phyloP scores from a whole-genome alignment of 37 sponge, comb jelly and placozoan species.

The Oscarella lobularis region DNA sequence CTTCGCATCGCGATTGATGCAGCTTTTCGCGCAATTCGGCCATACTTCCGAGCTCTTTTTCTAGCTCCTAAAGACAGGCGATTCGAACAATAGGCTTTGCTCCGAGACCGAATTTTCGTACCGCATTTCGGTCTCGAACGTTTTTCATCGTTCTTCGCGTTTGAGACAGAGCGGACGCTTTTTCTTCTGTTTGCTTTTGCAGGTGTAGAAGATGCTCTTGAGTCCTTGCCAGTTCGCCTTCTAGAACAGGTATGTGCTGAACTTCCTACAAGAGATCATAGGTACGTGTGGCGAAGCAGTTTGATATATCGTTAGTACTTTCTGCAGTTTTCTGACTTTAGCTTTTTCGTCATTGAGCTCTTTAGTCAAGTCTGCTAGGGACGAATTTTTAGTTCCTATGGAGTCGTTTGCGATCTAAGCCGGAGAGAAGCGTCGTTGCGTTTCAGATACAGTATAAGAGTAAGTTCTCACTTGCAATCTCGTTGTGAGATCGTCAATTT shows the following conservation, averaged over 20 bases:
- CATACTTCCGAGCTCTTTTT: constrained; percentile 44
- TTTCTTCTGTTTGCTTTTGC: constrained; percentile 52
- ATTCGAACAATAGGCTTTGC: background rate
- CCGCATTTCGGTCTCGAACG: constrained; percentile 50
- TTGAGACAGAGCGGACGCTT: constrained; percentile 27
- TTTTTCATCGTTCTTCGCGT: constrained; percentile 60
- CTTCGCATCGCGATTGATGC: constrained; percentile 41
- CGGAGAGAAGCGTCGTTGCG: no score
- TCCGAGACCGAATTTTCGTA: constrained; percentile 10
- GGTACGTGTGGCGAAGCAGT: background rate
- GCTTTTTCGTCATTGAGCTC: background rate
- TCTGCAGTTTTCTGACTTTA: background rate
- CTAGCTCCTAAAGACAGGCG: constrained; percentile 45
- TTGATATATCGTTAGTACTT: background rate
- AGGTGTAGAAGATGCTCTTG: constrained; percentile 26
- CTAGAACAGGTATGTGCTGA: constrained; percentile 6
- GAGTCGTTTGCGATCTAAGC: no score
- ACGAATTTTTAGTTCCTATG: no score
- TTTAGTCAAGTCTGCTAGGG: background rate
- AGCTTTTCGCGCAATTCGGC: constrained; percentile 37
- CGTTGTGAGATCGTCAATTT: constrained; percentile 9
- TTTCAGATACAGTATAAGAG: no score
- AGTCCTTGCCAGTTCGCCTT: background rate
- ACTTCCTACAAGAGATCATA: constrained; percentile 12
- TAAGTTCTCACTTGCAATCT: constrained; percentile 28